A percentile compares a stretch with the other conserved stretches of the same genome.
These are phyloP conservation scores for Collichthys lucidus DNA, from an alignment of 2,113 vertebrate species.

Conservation along the genomic window DNA sequence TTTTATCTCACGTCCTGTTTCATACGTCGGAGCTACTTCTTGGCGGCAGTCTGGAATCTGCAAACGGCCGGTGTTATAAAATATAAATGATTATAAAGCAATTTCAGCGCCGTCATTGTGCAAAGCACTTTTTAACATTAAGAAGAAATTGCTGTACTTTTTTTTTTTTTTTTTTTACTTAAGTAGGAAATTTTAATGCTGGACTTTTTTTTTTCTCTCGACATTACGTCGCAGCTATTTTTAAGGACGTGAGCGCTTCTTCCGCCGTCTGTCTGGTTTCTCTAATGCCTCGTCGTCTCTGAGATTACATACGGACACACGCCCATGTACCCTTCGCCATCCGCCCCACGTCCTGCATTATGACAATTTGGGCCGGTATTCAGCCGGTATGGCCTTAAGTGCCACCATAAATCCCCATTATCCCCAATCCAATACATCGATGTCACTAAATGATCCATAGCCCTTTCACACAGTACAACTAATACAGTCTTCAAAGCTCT, in stretches of 20 bases:
- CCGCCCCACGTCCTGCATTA: slow-evolving; percentile 66
- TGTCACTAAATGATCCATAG: slow-evolving; percentile 82
- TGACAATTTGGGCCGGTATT: slow-evolving; percentile 68
- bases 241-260: not conserved
- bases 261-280: not conserved
- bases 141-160: not conserved
- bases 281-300: not conserved
- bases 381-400: slow-evolving; percentile 60
- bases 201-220: not conserved
- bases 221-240: not conserved
- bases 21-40: slow-evolving; percentile 15
- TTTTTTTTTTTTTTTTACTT: not conserved
- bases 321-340: slow-evolving; percentile 45
- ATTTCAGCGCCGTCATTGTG: not conserved
- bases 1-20: slow-evolving; percentile 4
- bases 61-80: slow-evolving; percentile 3
- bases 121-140: slow-evolving; percentile 1
- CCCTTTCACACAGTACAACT: slow-evolving; percentile 77
- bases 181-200: not conserved
- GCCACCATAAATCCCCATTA: slow-evolving; percentile 78
- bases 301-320: slow-evolving; percentile 30
- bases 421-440: slow-evolving; percentile 72
- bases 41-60: not conserved
- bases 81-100: slow-evolving; percentile 14
- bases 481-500: slow-evolving; percentile 82